Percentiles rank a stretch among this genome's conserved stretches.
Evolutionary conservation across 2,113 vertebrate genomes (phyloP).

Genomic region (Seriola dumerili): DNA sequence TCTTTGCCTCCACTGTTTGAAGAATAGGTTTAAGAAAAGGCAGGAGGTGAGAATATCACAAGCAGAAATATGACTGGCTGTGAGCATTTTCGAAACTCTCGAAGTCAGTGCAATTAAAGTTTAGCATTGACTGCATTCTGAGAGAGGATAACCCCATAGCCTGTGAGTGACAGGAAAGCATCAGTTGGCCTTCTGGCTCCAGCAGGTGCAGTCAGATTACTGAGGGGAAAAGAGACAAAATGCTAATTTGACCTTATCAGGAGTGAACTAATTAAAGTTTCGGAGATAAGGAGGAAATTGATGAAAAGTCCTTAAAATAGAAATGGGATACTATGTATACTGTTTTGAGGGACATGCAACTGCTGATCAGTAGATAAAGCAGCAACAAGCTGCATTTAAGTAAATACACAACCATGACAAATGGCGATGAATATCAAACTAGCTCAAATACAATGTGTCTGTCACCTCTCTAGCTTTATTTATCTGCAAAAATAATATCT

Average conservation of each 20-base stretch:
- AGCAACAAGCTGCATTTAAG: background rate
- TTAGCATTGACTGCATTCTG: background rate
- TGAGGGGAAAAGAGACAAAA: background rate
- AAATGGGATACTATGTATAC: background rate
- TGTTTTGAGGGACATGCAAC: background rate
- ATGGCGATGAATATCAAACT: background rate
- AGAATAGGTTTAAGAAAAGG: constrained; percentile 24
- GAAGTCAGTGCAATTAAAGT: constrained; percentile 7
- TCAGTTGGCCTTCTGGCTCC: background rate
- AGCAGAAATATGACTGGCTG: constrained; percentile 12
- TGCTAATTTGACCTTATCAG: background rate
- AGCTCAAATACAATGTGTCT: background rate
- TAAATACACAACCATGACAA: background rate
- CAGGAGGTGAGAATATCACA: constrained; percentile 23
- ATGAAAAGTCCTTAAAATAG: background rate
- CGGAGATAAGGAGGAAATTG: background rate
- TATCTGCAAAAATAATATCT: constrained; percentile 6
- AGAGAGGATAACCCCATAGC: background rate
- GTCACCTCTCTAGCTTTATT: background rate
- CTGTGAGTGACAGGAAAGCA: constrained; percentile 8
- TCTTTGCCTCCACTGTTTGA: constrained; percentile 32
- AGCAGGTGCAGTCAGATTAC: constrained; percentile 5
- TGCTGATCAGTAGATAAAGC: background rate
- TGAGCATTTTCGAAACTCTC: background rate
- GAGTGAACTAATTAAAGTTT: constrained; percentile 4